A percentile compares a stretch with the other conserved stretches of the same genome.
phyloP scores from a whole-genome alignment of 2,888 invertebrate genomes.

The Dolichopus griseipennis region DNA sequence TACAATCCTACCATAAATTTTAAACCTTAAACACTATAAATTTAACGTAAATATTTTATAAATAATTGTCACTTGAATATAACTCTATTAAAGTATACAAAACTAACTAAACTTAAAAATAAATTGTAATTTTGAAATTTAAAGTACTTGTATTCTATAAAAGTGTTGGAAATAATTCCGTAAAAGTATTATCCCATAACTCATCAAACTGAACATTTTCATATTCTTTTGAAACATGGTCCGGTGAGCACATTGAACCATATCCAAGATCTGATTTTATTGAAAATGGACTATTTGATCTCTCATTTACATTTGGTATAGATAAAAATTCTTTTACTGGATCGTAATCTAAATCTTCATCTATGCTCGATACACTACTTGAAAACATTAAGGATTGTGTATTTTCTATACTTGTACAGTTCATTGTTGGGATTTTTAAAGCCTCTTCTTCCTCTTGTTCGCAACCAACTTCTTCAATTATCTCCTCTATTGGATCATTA shows the following conservation, averaged over 20 bases:
- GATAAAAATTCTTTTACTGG: constrained; percentile 34
- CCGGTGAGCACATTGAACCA: constrained; percentile 56
- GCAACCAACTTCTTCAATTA: constrained; percentile 43
- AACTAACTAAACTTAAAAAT: background rate
- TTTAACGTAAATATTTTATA: too few species aligned
- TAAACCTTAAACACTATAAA: background rate
- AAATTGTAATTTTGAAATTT: background rate
- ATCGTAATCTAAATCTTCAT: constrained; percentile 32
- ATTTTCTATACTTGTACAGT: background rate
- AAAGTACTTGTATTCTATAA: constrained; percentile 41
- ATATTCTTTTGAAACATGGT: constrained; percentile 26
- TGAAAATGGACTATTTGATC: constrained; percentile 33
- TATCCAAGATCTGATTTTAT: constrained; percentile 54
- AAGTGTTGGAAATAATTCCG: constrained; percentile 68
- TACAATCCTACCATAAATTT: background rate
- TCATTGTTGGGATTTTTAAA: constrained; percentile 20
- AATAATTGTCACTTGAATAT: too few species aligned
- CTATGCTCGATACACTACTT: constrained; percentile 31
- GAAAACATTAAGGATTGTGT: constrained; percentile 26
- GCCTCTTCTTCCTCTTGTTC: constrained; percentile 28
- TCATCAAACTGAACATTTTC: constrained; percentile 42
- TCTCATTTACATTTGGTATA: constrained; percentile 8
- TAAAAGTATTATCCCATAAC: constrained; percentile 66
- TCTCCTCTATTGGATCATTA: constrained; percentile 45
- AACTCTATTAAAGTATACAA: background rate